Base-by-base conservation (phyloP, 2,888 invertebrate species). In the Scrobipalpa costella region DNA sequence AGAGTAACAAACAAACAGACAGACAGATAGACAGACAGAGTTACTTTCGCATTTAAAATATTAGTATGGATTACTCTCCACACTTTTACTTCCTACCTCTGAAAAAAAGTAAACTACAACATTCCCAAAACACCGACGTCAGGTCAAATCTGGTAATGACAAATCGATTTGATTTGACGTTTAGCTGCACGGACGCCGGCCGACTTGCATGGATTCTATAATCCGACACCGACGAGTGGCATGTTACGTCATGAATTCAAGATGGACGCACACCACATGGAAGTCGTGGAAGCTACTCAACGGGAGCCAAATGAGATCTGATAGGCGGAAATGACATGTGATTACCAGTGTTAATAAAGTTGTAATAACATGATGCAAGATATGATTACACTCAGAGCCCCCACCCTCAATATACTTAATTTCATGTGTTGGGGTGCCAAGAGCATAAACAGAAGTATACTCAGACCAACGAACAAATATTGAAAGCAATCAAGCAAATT, bases 91-190 rank as follows among this genome's bases (percentile, higher is more conserved):
- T 40, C 13, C 13, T 27, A 27, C 5, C 5, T 3, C 3, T 40
- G 13, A 40, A 40, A 40, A 40, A 40, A 11, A 38, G 7, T 40
- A 40, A 13, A 6, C 11, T 7, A 40, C 2, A 13, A 9, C 13
- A 15, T 15, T 3, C 27, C 27, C 44, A 44, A 44, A 7, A 6
- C 7, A 44, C 7, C 44, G 7, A 44, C 44, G 44, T 0, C 50
- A 17, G 50, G 50, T 27, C 50, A 52, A 17, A 52, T 27, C 50
- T 52, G 13, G 50, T 52, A 11, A 27, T 52, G 19, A 11, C 50
- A 52, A 52, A 21, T 21, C 13, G 21, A 52, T 52, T 21, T 27
- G 50, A 52, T 21, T 21, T 21, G 50, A 52, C 50, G 19, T 52
- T 11, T 21, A 19, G 19, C 21, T 50, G 11, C 17, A 9, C 19